phyloP scores from a whole-genome alignment of 1,140 invertebrate species.

The Venturia canescens region DNA sequence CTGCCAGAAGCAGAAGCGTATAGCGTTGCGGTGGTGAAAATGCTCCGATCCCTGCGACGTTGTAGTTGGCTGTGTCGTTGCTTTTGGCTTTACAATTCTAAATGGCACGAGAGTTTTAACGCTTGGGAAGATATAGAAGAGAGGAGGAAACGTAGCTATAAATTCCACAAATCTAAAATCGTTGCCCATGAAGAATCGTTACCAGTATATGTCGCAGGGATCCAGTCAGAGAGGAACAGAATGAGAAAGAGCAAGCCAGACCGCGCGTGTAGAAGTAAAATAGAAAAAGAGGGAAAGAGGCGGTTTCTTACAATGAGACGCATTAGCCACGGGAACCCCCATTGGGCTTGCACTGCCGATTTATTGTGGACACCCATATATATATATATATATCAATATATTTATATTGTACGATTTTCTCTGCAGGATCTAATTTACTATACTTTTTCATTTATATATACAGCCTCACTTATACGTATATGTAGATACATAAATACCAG shows the following conservation, averaged over 20 bases:
- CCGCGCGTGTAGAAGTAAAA: not conserved
- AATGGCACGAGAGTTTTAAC: slow-evolving; percentile 7
- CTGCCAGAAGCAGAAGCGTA: slow-evolving; percentile 51
- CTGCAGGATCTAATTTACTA: not conserved
- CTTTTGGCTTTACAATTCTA: slow-evolving; percentile 42
- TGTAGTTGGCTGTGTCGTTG: slow-evolving; percentile 31
- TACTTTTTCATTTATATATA: not conserved
- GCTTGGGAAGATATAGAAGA: slow-evolving; percentile 14
- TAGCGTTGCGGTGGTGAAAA: slow-evolving; percentile 12
- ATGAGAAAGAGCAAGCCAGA: not conserved
- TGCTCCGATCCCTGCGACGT: not conserved
- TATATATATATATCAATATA: not conserved
- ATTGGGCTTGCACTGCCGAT: slow-evolving; percentile 53
- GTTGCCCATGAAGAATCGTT: slow-evolving; percentile 62
- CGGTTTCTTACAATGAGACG: slow-evolving; percentile 62
- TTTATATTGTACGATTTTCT: not conserved
- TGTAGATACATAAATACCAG: not conserved
- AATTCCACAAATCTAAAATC: slow-evolving; percentile 75
- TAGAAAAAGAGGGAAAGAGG: slow-evolving; percentile 33
- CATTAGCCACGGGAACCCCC: slow-evolving; percentile 65
- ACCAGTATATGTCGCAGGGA: slow-evolving; percentile 3
- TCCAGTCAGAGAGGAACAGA: not conserved
- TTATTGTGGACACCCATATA: slow-evolving; percentile 35
- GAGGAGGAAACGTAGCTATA: slow-evolving; percentile 58
- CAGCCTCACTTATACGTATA: not conserved